phyloP scores from a whole-genome alignment of 2,888 invertebrate species.

The Rhodophaea formosa region DNA sequence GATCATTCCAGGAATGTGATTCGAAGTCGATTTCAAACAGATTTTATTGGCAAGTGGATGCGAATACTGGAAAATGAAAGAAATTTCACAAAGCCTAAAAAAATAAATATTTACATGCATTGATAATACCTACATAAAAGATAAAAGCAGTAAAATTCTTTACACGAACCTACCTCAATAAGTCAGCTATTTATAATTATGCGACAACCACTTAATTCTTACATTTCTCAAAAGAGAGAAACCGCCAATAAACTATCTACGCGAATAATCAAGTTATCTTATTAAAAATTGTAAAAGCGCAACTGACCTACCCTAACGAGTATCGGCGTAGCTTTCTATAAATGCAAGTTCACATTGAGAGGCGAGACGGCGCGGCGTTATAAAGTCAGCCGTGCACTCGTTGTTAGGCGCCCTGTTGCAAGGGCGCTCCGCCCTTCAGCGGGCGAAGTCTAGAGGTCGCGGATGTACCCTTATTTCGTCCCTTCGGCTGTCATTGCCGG shows the following conservation, averaged over 20 bases:
- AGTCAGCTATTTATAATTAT: not conserved
- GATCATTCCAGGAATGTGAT: too few species aligned
- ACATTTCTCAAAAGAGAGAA: constrained; percentile 3
- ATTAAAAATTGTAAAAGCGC: not conserved
- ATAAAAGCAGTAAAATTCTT: too few species aligned
- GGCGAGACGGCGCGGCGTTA: constrained; percentile 17
- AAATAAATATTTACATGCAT: too few species aligned
- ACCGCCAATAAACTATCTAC: not conserved
- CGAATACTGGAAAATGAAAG: too few species aligned
- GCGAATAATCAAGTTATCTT: too few species aligned
- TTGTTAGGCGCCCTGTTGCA: constrained; percentile 45
- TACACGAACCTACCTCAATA: not conserved
- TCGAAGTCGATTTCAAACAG: too few species aligned
- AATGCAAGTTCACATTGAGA: constrained; percentile 7
- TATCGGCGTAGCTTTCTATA: not conserved
- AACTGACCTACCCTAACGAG: not conserved
- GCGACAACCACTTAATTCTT: not conserved
- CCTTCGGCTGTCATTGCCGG: constrained; percentile 31
- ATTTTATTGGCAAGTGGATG: too few species aligned
- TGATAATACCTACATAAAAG: too few species aligned
- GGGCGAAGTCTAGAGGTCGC: constrained; percentile 75
- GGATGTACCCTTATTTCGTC: constrained; percentile 58
- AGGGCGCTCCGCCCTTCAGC: constrained; percentile 71
- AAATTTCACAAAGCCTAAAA: too few species aligned
- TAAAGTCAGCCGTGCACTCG: constrained; percentile 26